These are phyloP conservation scores for Thumatha senex DNA, from an alignment of 2,888 invertebrate species.

Conservation along the genomic window DNA sequence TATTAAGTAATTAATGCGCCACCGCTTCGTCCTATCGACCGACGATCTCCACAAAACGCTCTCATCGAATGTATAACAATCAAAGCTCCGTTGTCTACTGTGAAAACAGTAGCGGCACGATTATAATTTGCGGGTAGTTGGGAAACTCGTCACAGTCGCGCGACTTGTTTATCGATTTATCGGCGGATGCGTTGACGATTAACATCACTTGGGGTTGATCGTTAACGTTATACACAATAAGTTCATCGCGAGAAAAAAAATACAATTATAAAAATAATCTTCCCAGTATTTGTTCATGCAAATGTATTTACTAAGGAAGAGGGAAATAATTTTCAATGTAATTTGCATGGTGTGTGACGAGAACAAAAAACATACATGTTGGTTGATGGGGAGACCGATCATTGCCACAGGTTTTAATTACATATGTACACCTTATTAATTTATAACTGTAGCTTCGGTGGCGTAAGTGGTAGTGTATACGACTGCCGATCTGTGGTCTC, in stretches of 20 bases:
- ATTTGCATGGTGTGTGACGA: slow-evolving; percentile 59
- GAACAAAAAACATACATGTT: slow-evolving; percentile 52
- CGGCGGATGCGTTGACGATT: slow-evolving; percentile 75
- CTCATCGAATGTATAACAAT: slow-evolving; percentile 65
- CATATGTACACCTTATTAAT: slow-evolving; percentile 49
- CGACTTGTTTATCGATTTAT: slow-evolving; percentile 77
- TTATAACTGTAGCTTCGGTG: no score
- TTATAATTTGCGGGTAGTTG: slow-evolving; percentile 70
- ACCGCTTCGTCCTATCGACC: slow-evolving; percentile 60
- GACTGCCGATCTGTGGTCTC: no score
- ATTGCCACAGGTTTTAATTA: slow-evolving; percentile 63
- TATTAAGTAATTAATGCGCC: slow-evolving; percentile 78
- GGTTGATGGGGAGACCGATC: slow-evolving; percentile 49
- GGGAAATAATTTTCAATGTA: slow-evolving; percentile 74
- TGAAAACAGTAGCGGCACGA: slow-evolving; percentile 65
- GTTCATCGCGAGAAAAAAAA: slow-evolving; percentile 72
- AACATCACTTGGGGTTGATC: slow-evolving; percentile 66
- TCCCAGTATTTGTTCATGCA: slow-evolving; percentile 80
- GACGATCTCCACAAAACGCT: slow-evolving; percentile 67
- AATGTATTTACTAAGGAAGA: slow-evolving; percentile 75
- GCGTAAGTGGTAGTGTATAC: no score
- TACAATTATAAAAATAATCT: slow-evolving; percentile 78
- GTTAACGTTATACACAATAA: slow-evolving; percentile 74
- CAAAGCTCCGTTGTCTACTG: slow-evolving; percentile 55
- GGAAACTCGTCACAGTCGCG: slow-evolving; percentile 71